Evolutionary conservation across 2,113 vertebrate genomes (phyloP), one percentile per base, ranked within the genome.

Genomic region (Ochotona princeps): DNA sequence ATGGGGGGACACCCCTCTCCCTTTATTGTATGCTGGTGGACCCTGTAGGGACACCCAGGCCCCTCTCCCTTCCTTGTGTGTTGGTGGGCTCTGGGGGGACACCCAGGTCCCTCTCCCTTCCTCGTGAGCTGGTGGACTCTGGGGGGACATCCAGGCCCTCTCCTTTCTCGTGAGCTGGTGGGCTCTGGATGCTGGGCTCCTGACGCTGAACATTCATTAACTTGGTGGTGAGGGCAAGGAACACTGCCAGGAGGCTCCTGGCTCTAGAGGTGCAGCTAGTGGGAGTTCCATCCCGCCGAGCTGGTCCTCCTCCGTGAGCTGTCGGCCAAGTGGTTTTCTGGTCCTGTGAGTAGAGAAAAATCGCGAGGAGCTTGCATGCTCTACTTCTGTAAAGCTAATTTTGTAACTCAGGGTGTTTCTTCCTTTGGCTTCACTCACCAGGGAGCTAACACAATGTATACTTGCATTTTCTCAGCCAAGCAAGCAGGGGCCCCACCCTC

Each of bases 201-300:
- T 74, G 57, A 1, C 7, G 35, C 25, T 32, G 35, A 1, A 8
- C 1, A 13, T 2, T n/a, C 21, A 3, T 60, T 35, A 2, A 57
- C 15, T n/a, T 17, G 32, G 25, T 8, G 49, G n/a, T 21, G 54
- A 23, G 23, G n/a, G 25, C 21, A 3, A 60, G 30, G n/a, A 18
- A 30, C 49, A 54, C 3, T 13, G 30, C 7, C 0, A 11, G n/a
- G 57, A 30, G 32, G 9, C 3, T 7, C 20, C 15, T 5, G 6
- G 25, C 8, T 23, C 23, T 63, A 79, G n/a, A n/a, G 47, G 5
- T 17, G 17, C 63, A 38, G 26, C 17, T 5, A 1, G 23, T 44
- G 49, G 65, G n/a, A 1, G 30, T 80, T 69, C 54, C 70, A 23
- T 81, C 23, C 8, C 44, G 25, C 21, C 15, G 38, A 44, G 38